Evolutionary conservation across 2,797 vertebrate genomes (phyloP), one percentile per base, ranked within the genome.

Genomic region (Coregonus suidteri): DNA sequence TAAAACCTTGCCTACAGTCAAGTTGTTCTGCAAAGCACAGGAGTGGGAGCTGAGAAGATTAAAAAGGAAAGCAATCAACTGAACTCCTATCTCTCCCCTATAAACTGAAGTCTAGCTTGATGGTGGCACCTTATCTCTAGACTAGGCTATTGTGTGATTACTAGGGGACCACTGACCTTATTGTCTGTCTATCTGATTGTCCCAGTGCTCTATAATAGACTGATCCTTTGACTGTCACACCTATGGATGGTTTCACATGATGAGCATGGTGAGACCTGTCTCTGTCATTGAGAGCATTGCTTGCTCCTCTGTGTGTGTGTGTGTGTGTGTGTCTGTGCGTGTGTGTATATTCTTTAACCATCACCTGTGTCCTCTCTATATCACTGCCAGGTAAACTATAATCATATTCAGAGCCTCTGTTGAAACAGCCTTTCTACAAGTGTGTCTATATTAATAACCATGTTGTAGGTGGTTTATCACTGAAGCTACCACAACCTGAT

Each of bases 401-500:
- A 47, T 11, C 41, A 0, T 47, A 11, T 47, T 47, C 41, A 47
- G 41, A 47, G 41, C 41, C 9, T 47, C 41, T 47, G 41, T 47
- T 47, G 41, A 47, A 47, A 47, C 41, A 11, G 41, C 41, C 41
- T 6, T 18, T 59, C 4, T 59, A n/a, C 16, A 18, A 18, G 18
- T 20, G n/a, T 59, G 56, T 59, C 56, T n/a, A 9, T 5, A 59
- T 59, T 3, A 59, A 59, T 7, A 59, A 16, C 56, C 35, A 68
- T 66, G 77, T n/a, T 41, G 41, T 47, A 47, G 62, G 81, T 81
- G 31, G 59, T 31, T 14, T 3, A 64, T 73, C 20, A 73, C 82
- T 66, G 53, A 62, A 53, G 41, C 51, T 7, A 20, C 54, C 35
- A 64, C 68, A 82, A 77, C 79, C 81, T 79, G 0, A 67, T 83